Evolutionary conservation across 2,888 invertebrate species (phyloP).

Genomic region (Sisyra terminalis): DNA sequence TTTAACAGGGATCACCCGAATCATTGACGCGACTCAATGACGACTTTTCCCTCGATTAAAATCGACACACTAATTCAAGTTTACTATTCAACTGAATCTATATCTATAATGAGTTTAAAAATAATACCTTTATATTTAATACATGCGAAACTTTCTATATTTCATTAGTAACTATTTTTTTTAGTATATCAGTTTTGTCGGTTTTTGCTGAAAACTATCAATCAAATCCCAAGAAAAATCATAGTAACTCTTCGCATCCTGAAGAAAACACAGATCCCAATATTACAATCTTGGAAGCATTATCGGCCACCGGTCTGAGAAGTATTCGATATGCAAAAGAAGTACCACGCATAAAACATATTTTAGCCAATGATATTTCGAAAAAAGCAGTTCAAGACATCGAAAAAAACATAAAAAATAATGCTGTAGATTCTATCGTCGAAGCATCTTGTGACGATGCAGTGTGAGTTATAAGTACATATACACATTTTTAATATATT

Average conservation of each 20-base stretch:
- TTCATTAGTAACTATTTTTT: conserved; percentile 13
- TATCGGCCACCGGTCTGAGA: conserved; percentile 89
- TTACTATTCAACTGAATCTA: too few species aligned
- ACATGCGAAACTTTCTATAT: too few species aligned
- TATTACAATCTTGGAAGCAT: conserved; percentile 70
- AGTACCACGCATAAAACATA: conserved; percentile 58
- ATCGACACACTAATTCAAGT: too few species aligned
- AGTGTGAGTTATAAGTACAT: conserved; percentile 38
- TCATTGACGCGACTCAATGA: too few species aligned
- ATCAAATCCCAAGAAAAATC: conserved; percentile 16
- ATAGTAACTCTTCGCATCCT: conserved; percentile 2
- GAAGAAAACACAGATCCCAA: conserved; percentile 6
- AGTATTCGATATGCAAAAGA: conserved; percentile 96
- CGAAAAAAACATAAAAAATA: conserved; percentile 56
- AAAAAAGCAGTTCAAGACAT: conserved; percentile 74
- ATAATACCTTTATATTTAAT: too few species aligned
- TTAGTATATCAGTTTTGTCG: conserved; percentile 54
- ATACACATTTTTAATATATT: too few species aligned
- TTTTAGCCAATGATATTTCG: conserved; percentile 88
- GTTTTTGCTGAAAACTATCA: conserved; percentile 40
- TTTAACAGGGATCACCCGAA: too few species aligned
- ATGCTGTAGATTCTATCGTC: conserved; percentile 58
- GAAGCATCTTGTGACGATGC: conserved; percentile 74
- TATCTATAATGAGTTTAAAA: too few species aligned
- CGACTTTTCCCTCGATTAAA: too few species aligned